Conservation (phyloP, 2,797 vertebrate species). For the Chloroceryle amazona region DNA sequence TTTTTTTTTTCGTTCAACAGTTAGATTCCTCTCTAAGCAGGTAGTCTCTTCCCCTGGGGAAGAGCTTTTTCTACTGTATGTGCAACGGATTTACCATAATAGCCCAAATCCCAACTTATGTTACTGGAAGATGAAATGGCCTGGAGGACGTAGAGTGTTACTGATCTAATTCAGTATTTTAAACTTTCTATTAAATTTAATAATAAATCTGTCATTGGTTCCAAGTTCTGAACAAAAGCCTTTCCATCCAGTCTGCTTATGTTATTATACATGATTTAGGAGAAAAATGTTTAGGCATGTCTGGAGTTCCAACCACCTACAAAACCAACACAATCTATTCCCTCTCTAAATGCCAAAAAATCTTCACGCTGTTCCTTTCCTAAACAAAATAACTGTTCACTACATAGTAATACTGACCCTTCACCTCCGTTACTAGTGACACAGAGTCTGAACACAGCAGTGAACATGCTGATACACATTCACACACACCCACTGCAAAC, state of each 20-base stretch:
- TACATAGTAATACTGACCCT: background rate
- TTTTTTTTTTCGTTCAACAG: background rate
- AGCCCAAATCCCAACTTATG: background rate
- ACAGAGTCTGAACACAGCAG: background rate
- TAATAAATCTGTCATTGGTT: background rate
- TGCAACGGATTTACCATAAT: background rate
- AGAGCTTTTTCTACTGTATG: background rate
- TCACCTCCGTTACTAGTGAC: background rate
- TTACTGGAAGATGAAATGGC: background rate
- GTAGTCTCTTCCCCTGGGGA: background rate
- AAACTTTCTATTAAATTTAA: background rate
- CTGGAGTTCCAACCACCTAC: background rate
- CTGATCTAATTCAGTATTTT: background rate
- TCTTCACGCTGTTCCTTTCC: background rate
- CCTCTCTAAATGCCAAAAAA: background rate
- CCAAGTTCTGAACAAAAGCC: background rate
- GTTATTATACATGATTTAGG: background rate
- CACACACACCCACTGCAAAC: background rate
- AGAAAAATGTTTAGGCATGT: background rate
- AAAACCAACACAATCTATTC: background rate
- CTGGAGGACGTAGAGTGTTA: background rate
- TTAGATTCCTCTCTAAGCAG: background rate
- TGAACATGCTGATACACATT: background rate
- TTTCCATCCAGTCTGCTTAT: background rate
- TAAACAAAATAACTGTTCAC: background rate